A percentile compares a stretch with the other conserved stretches of the same genome.
Evolutionary conservation across 2,113 vertebrate genomes (phyloP).

Genomic region (Anthoscopus minutus): DNA sequence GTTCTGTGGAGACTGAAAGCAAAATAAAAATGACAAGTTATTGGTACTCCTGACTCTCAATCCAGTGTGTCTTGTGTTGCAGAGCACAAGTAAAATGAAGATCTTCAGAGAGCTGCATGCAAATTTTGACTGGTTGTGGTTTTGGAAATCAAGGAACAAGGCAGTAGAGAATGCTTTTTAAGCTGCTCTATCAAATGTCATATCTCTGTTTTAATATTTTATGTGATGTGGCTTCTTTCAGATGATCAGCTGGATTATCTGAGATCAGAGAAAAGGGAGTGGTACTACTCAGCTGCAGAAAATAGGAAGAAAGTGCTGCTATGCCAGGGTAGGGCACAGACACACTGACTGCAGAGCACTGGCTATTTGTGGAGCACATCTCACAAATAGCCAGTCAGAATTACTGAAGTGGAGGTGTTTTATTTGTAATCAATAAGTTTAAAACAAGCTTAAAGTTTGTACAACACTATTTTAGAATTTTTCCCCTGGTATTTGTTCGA

Average conservation of each 20-base stretch:
- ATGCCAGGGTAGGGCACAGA: neutral
- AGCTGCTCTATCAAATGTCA: conserved; percentile 22
- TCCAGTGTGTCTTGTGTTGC: neutral
- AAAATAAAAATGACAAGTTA: neutral
- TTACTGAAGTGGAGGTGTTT: neutral
- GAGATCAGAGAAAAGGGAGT: conserved; percentile 35
- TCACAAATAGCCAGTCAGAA: neutral
- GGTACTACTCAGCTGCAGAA: neutral
- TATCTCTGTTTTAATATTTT: conserved; percentile 43
- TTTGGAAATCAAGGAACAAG: conserved; percentile 37
- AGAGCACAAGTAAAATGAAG: neutral
- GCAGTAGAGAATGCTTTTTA: neutral
- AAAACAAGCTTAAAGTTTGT: neutral
- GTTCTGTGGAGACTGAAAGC: neutral
- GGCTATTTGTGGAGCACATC: neutral
- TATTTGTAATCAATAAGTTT: neutral
- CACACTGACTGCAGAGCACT: neutral
- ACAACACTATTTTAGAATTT: neutral
- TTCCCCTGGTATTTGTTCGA: neutral
- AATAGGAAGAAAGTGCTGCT: conserved; percentile 8
- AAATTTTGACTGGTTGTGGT: conserved; percentile 17
- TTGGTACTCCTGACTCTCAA: neutral
- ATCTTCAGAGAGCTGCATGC: conserved; percentile 23
- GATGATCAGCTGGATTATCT: conserved; percentile 40
- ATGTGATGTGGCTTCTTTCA: conserved; percentile 31